phyloP scores from a whole-genome alignment of 2,797 vertebrate genomes.

The Neomorphus geoffroyi region DNA sequence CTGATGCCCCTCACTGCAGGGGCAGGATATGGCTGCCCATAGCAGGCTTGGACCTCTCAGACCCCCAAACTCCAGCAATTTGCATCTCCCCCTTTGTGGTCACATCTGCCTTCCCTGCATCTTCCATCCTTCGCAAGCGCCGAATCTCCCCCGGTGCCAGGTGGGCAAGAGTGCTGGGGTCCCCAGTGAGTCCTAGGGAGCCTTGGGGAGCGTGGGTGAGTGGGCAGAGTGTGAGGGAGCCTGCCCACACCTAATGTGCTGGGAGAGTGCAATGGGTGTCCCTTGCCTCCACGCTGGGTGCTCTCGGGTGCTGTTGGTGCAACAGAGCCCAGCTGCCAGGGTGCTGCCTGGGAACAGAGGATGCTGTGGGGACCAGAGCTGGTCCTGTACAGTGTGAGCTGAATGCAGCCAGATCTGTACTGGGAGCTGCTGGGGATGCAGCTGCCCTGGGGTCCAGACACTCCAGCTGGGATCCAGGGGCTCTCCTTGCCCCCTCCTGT shows the following conservation, averaged over 20 bases:
- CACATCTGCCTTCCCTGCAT: neutral
- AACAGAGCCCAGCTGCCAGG: neutral
- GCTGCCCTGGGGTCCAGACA: neutral
- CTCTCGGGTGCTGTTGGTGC: fast-evolving
- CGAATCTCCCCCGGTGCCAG: neutral
- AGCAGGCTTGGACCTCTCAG: fast-evolving
- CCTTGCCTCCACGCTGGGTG: fast-evolving
- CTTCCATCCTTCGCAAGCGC: neutral
- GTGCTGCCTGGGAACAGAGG: neutral
- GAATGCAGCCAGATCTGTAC: neutral
- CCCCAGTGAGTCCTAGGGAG: neutral
- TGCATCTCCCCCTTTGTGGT: neutral
- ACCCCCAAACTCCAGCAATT: neutral
- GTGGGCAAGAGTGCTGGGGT: neutral
- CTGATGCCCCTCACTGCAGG: fast-evolving
- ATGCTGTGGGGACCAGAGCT: fast-evolving
- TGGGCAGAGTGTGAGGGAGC: neutral
- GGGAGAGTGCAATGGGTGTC: neutral
- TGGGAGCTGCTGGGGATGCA: neutral
- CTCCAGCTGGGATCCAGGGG: neutral
- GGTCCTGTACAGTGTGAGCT: neutral
- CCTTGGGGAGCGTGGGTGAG: neutral
- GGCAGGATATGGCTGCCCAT: neutral
- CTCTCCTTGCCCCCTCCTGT: neutral
- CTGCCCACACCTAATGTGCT: neutral